Percentiles rank a stretch among this genome's conserved stretches.
Evolutionary conservation across 2,113 vertebrate genomes (phyloP).

Genomic region (Xiphophorus couchianus): DNA sequence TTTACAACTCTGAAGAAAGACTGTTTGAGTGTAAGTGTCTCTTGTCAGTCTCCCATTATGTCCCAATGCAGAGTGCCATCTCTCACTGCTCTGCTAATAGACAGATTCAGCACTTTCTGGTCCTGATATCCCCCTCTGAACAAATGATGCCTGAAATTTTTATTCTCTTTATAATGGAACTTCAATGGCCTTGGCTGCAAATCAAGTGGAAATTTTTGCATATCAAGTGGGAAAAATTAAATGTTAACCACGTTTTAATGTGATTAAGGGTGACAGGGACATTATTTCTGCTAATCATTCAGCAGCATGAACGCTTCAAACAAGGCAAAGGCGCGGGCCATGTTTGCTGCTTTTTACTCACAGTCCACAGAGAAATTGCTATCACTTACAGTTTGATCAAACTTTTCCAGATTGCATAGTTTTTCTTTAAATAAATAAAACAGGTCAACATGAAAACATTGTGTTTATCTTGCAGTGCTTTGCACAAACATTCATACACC

Average conservation of each 20-base stretch:
- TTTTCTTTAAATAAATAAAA: background rate
- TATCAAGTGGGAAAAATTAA: conserved; percentile 99
- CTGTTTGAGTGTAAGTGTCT: conserved; percentile 21
- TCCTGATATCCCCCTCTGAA: conserved; percentile 94
- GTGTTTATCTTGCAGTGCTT: background rate
- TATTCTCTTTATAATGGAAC: conserved; percentile 99
- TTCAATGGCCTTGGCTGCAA: conserved; percentile 99
- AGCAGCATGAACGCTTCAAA: conserved; percentile 91
- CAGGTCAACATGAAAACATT: background rate
- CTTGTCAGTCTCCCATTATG: conserved; percentile 72
- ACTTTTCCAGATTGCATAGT: conserved; percentile 20
- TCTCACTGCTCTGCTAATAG: conserved; percentile 91
- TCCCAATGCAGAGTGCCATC: conserved; percentile 81
- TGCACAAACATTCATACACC: background rate
- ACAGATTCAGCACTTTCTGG: conserved; percentile 98
- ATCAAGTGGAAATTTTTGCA: conserved; percentile 99
- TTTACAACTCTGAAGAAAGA: conserved; percentile 32
- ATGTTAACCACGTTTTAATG: conserved; percentile 99
- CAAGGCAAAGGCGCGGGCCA: conserved; percentile 86
- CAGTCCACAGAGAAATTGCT: conserved; percentile 17
- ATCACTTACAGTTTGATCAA: background rate
- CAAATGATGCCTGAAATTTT: conserved; percentile 99
- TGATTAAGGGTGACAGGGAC: conserved; percentile 99
- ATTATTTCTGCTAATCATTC: conserved; percentile 99
- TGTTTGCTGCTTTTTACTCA: conserved; percentile 81